Percentiles rank a stretch among this genome's conserved stretches.
phyloP scores from a whole-genome alignment of 2,113 vertebrate genomes.

The Lasiurus cinereus region DNA sequence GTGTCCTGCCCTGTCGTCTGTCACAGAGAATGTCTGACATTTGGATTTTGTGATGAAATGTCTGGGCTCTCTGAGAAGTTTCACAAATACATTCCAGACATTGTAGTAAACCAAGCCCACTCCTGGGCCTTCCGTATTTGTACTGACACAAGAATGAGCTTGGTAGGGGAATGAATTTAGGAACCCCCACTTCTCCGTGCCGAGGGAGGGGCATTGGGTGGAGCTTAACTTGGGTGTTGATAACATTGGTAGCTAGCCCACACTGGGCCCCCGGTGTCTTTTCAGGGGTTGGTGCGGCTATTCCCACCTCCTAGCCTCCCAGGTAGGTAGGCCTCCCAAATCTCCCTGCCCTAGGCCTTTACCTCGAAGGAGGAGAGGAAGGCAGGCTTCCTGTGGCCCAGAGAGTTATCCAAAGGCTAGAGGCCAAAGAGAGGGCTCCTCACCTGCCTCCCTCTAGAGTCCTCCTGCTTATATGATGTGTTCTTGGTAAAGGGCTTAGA shows the following conservation, averaged over 20 bases:
- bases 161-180: background rate
- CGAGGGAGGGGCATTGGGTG: no score
- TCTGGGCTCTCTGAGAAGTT: conserved; percentile 72
- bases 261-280: background rate
- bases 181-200: background rate
- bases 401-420: background rate
- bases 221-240: background rate
- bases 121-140: background rate
- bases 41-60: conserved; percentile 79
- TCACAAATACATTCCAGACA: conserved; percentile 40
- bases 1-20: conserved; percentile 46
- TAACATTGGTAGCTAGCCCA: background rate
- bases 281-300: no score
- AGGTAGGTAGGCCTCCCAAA: background rate
- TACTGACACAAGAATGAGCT: background rate
- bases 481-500: background rate
- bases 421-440: background rate
- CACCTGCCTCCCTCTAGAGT: background rate
- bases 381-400: background rate
- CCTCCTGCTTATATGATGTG: background rate
- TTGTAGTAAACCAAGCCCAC: background rate
- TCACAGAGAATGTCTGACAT: conserved; percentile 78
- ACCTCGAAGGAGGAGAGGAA: background rate
- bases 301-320: background rate
- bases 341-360: background rate